phyloP scores from a whole-genome alignment of 2,888 invertebrate genomes.

The Zeuzera pyrina region DNA sequence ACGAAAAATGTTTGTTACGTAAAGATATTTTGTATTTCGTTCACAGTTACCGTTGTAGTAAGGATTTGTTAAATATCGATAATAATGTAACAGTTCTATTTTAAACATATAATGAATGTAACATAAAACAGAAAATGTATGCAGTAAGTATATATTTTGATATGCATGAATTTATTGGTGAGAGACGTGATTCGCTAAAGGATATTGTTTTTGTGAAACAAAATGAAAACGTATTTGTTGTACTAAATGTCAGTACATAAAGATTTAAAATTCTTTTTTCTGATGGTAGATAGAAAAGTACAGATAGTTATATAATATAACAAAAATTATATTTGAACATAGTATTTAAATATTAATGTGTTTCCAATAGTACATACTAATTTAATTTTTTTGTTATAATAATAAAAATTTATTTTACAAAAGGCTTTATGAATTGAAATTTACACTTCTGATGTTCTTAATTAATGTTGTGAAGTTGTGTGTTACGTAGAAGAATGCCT shows the following conservation, averaged over 20 bases:
- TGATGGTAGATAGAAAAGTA: conserved; percentile 38
- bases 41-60: too few species aligned
- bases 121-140: too few species aligned
- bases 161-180: conserved; percentile 59
- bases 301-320: conserved; percentile 38
- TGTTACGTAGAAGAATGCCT: conserved; percentile 38
- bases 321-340: conserved; percentile 43
- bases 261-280: conserved; percentile 37
- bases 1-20: too few species aligned
- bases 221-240: conserved; percentile 15
- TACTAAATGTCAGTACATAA: conserved; percentile 58
- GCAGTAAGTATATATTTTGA: conserved; percentile 69
- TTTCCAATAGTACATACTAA: conserved; percentile 5
- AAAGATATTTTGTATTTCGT: too few species aligned
- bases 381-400: conserved; percentile 1
- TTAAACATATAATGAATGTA: too few species aligned
- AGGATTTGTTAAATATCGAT: too few species aligned
- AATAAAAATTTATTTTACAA: conserved; percentile 21
- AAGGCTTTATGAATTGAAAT: conserved; percentile 37
- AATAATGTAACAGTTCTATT: too few species aligned
- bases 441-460: conserved; percentile 34
- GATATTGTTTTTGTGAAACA: conserved; percentile 2
- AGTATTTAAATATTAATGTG: conserved; percentile 43
- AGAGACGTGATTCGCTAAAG: too few species aligned
- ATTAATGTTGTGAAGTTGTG: conserved; percentile 34